phyloP scores from a whole-genome alignment of 2,797 vertebrate genomes.

The Ctenochaetus hawaiiensis region DNA sequence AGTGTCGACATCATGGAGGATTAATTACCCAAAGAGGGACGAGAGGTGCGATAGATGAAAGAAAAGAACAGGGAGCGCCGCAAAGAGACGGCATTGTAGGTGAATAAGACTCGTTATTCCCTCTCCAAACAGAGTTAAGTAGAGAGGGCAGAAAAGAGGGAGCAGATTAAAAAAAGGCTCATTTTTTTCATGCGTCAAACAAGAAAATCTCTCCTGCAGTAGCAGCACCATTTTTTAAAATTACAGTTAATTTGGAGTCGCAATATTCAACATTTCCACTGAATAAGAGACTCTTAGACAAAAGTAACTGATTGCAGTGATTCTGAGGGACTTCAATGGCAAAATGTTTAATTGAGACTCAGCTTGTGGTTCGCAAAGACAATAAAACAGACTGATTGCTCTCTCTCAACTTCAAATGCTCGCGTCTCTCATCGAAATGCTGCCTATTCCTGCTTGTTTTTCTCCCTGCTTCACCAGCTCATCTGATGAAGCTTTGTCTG shows the following conservation, averaged over 20 bases:
- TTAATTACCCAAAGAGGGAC: conserved; percentile 65
- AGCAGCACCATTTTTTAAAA: conserved; percentile 8
- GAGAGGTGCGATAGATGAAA: conserved; percentile 59
- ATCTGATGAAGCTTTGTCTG: conserved; percentile 39
- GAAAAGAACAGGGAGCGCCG: conserved; percentile 26
- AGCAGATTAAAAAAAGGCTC: conserved; percentile 44
- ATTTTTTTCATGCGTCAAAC: conserved; percentile 12
- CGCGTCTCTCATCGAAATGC: conserved; percentile 5
- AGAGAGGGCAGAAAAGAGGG: conserved; percentile 19
- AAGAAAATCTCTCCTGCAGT: conserved; percentile 17
- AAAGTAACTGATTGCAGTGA: conserved; percentile 61
- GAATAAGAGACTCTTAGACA: conserved; percentile 40
- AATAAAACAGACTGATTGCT: conserved; percentile 40
- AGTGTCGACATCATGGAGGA: conserved; percentile 44
- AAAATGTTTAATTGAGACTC: conserved; percentile 36
- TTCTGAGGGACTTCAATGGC: conserved; percentile 29
- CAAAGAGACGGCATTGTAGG: conserved; percentile 17
- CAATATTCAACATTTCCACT: conserved; percentile 22
- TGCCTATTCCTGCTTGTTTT: conserved; percentile 7
- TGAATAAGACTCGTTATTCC: conserved; percentile 35
- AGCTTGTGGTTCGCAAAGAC: conserved; percentile 42
- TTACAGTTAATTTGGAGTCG: conserved; percentile 21
- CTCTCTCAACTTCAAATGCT: background rate
- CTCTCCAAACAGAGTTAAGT: conserved; percentile 28
- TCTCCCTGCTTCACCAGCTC: conserved; percentile 32